Conservation (phyloP, 2,797 vertebrate species). For the Streptopelia turtur region DNA sequence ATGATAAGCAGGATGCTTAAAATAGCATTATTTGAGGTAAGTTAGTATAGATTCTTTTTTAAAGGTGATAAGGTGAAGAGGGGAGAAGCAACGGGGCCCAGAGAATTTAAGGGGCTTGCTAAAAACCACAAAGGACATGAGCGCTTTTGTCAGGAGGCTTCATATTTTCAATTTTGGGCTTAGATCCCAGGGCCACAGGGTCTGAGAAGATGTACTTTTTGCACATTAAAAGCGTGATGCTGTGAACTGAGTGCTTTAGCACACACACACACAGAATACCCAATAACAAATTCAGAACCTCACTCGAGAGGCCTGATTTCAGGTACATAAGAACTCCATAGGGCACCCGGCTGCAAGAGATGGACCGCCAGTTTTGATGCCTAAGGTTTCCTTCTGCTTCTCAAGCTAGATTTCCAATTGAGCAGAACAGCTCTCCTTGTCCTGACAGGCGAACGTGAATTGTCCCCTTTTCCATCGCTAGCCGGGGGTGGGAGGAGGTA, state of each 20-base stretch:
- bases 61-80: background rate
- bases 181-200: background rate
- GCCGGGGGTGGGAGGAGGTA: slow-evolving; percentile 7
- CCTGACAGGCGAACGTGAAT: background rate
- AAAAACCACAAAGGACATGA: background rate
- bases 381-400: background rate
- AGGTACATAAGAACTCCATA: background rate
- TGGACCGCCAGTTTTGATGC: background rate
- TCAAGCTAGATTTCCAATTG: slow-evolving; percentile 8
- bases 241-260: background rate
- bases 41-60: background rate
- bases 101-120: background rate
- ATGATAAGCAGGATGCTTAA: slow-evolving; percentile 22
- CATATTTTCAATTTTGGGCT: background rate
- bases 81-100: background rate
- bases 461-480: slow-evolving; percentile 24
- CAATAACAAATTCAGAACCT: background rate
- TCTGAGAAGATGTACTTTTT: background rate
- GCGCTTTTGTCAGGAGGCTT: background rate
- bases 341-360: background rate
- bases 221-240: background rate
- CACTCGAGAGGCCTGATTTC: background rate
- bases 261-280: background rate
- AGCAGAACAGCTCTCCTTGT: slow-evolving; percentile 28
- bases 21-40: slow-evolving; percentile 10